Conservation (phyloP, 2,113 vertebrate genomes). For the Antennarius striatus region DNA sequence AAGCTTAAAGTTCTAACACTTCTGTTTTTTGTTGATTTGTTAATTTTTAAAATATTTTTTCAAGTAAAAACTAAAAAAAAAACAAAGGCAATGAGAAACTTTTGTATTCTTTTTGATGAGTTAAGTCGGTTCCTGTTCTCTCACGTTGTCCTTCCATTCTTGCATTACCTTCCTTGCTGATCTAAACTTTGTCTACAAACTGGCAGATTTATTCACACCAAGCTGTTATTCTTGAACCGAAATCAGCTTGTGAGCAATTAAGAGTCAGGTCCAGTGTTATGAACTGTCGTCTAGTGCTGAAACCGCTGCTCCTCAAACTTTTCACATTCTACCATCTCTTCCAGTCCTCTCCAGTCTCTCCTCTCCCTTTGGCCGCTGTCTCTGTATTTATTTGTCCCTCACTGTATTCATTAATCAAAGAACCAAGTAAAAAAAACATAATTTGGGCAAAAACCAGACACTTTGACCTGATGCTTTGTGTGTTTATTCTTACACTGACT, state of each 20-base stretch:
- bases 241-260: too few species aligned
- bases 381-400: constrained; percentile 72
- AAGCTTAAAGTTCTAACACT: constrained; percentile 27
- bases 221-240: too few species aligned
- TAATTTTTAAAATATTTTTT: constrained; percentile 87
- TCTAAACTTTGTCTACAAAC: neutral
- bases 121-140: constrained; percentile 29
- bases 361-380: constrained; percentile 29
- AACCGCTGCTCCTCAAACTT: neutral
- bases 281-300: constrained; percentile 3
- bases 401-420: constrained; percentile 60
- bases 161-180: neutral
- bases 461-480: constrained; percentile 23
- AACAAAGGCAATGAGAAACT: constrained; percentile 64
- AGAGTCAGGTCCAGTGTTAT: too few species aligned
- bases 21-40: constrained; percentile 78
- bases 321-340: constrained; percentile 4
- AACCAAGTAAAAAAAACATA: constrained; percentile 61
- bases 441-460: constrained; percentile 48
- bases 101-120: constrained; percentile 67
- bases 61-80: constrained; percentile 78
- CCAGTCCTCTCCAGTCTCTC: neutral
- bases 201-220: too few species aligned
- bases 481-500: constrained; percentile 9
- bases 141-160: neutral